These are phyloP conservation scores for Crotalus viridis DNA, from an alignment of 2,113 vertebrate species.

Conservation along the genomic window DNA sequence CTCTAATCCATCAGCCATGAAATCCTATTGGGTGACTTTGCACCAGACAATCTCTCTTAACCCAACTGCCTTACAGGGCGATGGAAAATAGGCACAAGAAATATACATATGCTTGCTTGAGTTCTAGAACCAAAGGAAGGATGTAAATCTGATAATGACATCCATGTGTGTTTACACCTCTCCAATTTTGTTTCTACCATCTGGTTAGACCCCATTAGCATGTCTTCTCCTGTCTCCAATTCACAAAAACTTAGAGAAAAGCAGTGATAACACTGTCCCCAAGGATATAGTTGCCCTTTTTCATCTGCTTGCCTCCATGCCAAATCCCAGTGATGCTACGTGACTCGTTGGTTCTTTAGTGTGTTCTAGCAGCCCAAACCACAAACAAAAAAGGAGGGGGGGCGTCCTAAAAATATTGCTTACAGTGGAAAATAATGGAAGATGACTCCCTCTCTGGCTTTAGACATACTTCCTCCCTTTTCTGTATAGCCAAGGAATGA, in stretches of 20 bases:
- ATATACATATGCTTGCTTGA: not conserved
- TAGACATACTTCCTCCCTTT: not conserved
- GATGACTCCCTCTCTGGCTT: not conserved
- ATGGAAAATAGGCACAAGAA: not conserved
- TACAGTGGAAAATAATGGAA: not conserved
- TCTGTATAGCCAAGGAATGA: not conserved
- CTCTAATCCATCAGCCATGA: not conserved
- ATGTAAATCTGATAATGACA: not conserved
- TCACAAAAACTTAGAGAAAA: not conserved
- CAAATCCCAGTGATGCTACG: not conserved
- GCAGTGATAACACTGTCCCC: not conserved
- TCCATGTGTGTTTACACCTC: not conserved
- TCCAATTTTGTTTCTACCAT: not conserved
- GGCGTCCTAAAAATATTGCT: not conserved
- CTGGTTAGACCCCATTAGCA: not conserved
- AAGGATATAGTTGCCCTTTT: not conserved
- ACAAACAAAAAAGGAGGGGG: not conserved
- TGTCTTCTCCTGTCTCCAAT: not conserved
- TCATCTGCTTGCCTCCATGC: not conserved
- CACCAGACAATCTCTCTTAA: not conserved
- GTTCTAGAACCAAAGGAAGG: not conserved
- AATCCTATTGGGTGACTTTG: not conserved
- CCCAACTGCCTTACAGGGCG: not conserved
- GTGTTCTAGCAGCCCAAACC: not conserved
- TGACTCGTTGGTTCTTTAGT: not conserved